Base-by-base conservation (phyloP, 2,113 vertebrate genomes). In the Tragelaphus imberbis region DNA sequence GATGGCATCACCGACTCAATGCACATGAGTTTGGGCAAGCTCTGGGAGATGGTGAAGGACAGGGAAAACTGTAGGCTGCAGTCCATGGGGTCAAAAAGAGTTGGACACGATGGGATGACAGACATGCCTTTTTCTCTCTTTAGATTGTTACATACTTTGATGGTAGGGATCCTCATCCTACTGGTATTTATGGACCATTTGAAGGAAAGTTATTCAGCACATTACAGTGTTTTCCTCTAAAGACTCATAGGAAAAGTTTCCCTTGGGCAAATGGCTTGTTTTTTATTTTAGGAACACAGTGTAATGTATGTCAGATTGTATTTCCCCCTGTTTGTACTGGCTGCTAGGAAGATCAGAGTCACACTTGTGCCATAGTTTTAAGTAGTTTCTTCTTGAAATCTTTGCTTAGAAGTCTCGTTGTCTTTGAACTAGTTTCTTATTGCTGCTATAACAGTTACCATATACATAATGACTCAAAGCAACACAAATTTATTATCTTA, bases 231-330 rank as follows among this genome's bases (percentile, higher is more conserved):
- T 10, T 51, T 88, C 33, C 10, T 40, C 56, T 58, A 79, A 82
- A 84, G 40, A 36, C 7, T 36, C 30, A 58, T 36, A 25, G 36
- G 47, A 75, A 5, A 75, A 87, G 21, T 16, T 91, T 65, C n/a
- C 71, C 63, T 36, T 4, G 53, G 36, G 94, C 16, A 82, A 79
- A 84, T 25, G 55, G 36, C 25, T 71, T 36, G 58, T 44, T 95
- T 92, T 79, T 88, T 36, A 53, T 84, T 88, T 88, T 47, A 79
- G 40, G 40, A 58, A 65, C 75, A 58, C 49, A 68, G 40, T 84
- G 49, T 51, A 25, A 21, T 30, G 7, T 79, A 58, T 84, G 33
- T 51, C n/a, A 47, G 33, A 30, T 79, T 65, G 21, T 40, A 28
- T 77, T 55, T 1, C 17, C 36, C 30, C 10, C 36, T 17, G 27